Evolutionary conservation across 2,888 invertebrate species (phyloP).

Genomic region (Automeris io): DNA sequence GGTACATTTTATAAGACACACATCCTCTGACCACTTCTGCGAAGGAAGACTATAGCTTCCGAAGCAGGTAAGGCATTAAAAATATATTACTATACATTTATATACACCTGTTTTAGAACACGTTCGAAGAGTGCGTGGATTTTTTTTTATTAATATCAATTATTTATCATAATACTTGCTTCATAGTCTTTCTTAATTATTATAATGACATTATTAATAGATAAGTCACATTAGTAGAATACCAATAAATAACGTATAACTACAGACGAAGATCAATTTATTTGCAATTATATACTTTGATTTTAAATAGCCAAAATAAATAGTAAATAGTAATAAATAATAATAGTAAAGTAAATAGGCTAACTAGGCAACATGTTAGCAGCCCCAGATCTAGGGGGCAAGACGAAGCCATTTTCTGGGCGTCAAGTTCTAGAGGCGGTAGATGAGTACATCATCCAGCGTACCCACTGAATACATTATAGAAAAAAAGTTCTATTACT

Average conservation of each 20-base stretch:
- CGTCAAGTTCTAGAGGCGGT: too few species aligned
- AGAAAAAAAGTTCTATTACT: too few species aligned
- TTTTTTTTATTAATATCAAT: neutral
- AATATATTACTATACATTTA: neutral
- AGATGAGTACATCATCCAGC: too few species aligned
- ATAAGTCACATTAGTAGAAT: constrained; percentile 5
- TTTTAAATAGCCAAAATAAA: neutral
- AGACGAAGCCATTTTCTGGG: too few species aligned
- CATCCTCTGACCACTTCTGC: constrained; percentile 87
- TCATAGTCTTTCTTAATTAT: constrained; percentile 3
- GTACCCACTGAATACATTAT: too few species aligned
- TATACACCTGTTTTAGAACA: neutral
- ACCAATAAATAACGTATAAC: neutral
- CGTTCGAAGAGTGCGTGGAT: neutral
- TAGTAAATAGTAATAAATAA: neutral
- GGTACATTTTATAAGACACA: constrained; percentile 85
- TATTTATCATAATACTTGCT: neutral
- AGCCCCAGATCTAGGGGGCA: too few species aligned
- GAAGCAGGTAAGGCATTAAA: constrained; percentile 37
- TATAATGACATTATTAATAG: constrained; percentile 5
- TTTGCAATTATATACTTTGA: neutral
- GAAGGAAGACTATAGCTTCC: constrained; percentile 76
- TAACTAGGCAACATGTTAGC: too few species aligned
- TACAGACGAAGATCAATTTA: neutral
- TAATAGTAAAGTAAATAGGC: too few species aligned